A percentile compares a stretch with the other conserved stretches of the same genome.
These are phyloP conservation scores for Cherax quadricarinatus DNA, from an alignment of 1,140 invertebrate species.

Conservation along the genomic window DNA sequence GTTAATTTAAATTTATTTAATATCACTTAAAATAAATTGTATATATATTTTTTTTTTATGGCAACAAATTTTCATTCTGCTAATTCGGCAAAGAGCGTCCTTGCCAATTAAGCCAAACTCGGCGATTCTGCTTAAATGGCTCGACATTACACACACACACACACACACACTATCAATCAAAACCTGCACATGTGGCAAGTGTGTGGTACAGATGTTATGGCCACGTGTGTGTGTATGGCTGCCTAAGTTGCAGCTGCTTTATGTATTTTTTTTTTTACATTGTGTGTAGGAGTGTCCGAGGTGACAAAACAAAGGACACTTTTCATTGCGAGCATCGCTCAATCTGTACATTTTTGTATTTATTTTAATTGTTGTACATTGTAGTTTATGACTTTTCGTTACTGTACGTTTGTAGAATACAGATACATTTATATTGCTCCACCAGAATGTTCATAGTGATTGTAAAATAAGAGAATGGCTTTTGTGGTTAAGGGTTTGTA, in stretches of 20 bases:
- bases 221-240: too few relatives aligned
- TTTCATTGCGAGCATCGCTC: background rate
- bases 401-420: background rate
- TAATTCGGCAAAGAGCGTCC: too few relatives aligned
- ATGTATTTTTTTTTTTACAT: background rate
- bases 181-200: background rate
- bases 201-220: background rate
- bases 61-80: too few relatives aligned
- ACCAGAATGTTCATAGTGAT: background rate
- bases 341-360: constrained; percentile 1
- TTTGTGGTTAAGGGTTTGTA: constrained; percentile 9
- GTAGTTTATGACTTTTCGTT: constrained; percentile 1
- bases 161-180: too few relatives aligned
- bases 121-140: too few relatives aligned
- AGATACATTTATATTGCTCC: constrained; percentile 10
- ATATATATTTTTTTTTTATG: too few relatives aligned
- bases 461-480: constrained; percentile 3
- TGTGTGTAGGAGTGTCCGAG: background rate
- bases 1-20: too few relatives aligned
- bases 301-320: background rate
- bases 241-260: too few relatives aligned
- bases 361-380: constrained; percentile 18
- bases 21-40: too few relatives aligned
- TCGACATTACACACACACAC: too few relatives aligned
- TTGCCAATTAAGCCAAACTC: too few relatives aligned